Conservation (phyloP, 2,888 invertebrate genomes). For the Drosophila birchii region DNA sequence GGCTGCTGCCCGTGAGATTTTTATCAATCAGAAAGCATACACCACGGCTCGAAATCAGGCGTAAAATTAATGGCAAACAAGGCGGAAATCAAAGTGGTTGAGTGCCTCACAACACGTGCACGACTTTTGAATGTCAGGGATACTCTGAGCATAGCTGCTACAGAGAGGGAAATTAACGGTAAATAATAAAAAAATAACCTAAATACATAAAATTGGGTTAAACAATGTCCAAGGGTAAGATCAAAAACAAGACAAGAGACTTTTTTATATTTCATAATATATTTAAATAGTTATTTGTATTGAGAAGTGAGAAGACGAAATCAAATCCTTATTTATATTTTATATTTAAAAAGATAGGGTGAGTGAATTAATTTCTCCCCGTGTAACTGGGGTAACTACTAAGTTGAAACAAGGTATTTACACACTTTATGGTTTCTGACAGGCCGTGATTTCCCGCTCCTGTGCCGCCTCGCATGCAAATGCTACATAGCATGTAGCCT, state of each 20-base stretch:
- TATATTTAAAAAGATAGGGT: not conserved
- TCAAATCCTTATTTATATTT: not conserved
- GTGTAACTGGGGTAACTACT: constrained; percentile 47
- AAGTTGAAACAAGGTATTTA: constrained; percentile 74
- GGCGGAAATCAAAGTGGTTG: constrained; percentile 72
- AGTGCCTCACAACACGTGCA: constrained; percentile 72
- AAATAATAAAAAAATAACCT: too few species aligned
- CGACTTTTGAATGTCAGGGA: constrained; percentile 73
- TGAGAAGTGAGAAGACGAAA: not conserved
- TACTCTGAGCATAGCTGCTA: constrained; percentile 41
- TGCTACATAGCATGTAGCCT: constrained; percentile 43
- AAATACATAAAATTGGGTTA: not conserved
- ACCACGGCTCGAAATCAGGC: constrained; percentile 67
- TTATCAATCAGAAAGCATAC: constrained; percentile 65
- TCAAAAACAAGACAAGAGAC: not conserved
- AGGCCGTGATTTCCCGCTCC: constrained; percentile 69
- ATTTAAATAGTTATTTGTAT: too few species aligned
- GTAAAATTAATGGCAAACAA: constrained; percentile 76
- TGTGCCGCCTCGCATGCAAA: constrained; percentile 62
- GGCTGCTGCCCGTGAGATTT: constrained; percentile 69
- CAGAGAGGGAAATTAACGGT: not conserved
- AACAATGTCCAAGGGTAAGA: not conserved
- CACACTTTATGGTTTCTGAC: constrained; percentile 82
- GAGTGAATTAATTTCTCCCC: not conserved
- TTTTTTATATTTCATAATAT: not conserved